Conservation (phyloP, 2,888 invertebrate species). For the Cantharis nigra region DNA sequence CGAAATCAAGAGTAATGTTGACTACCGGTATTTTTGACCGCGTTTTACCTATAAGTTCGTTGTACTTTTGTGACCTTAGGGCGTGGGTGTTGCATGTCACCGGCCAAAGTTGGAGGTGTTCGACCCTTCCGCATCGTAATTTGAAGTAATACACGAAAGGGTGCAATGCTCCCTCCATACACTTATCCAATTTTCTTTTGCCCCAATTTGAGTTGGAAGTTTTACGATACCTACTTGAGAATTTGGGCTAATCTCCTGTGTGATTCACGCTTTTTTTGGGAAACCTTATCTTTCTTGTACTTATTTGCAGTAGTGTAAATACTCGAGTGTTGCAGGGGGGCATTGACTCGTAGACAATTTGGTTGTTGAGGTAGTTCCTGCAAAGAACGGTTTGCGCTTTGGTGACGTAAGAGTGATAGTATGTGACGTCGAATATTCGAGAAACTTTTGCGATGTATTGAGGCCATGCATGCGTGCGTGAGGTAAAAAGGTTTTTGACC, state of each 20-base stretch:
- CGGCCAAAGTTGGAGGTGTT: constrained; percentile 1
- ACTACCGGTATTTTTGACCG: constrained; percentile 36
- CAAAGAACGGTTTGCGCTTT: constrained; percentile 38
- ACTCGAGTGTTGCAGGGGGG: constrained; percentile 24
- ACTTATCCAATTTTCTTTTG: not conserved
- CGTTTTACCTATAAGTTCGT: constrained; percentile 36
- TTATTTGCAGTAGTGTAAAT: not conserved
- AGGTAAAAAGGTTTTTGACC: constrained; percentile 61
- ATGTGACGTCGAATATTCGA: constrained; percentile 49
- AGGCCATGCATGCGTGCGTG: constrained; percentile 40
- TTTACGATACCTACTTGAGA: not conserved
- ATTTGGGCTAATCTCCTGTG: not conserved
- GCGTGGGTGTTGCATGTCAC: constrained; percentile 35
- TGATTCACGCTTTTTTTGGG: not conserved
- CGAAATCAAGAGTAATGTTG: constrained; percentile 33
- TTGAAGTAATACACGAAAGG: constrained; percentile 1
- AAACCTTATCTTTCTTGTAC: not conserved
- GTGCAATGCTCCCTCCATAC: not conserved
- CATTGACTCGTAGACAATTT: constrained; percentile 43
- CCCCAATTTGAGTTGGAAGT: not conserved
- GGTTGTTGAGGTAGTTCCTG: constrained; percentile 44
- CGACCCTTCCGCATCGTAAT: constrained; percentile 9
- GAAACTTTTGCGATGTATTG: constrained; percentile 45
- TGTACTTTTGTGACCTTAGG: constrained; percentile 41
- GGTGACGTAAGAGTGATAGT: constrained; percentile 50